Evolutionary conservation across 2,797 vertebrate species (phyloP), one percentile per base, ranked within the genome.

Genomic region (Acanthopagrus latus): DNA sequence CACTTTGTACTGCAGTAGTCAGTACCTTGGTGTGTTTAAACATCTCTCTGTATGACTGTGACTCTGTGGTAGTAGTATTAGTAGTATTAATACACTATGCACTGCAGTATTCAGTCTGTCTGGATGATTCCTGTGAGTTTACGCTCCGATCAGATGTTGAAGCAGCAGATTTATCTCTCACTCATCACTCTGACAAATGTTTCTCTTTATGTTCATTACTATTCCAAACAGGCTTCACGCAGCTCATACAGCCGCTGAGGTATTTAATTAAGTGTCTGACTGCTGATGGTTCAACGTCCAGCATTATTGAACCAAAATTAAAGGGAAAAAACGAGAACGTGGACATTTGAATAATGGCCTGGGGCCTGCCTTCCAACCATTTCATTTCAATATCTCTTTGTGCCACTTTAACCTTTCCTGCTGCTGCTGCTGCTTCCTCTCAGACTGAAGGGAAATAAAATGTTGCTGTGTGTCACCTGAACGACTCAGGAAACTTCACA

Each of bases 241-340:
- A 65, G 90, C 77, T 70, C 29, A 2, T 59, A 76, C 92, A 87
- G 86, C 88, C 72, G 76, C 89, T 82, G 90, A 92, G 89, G 71
- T 92, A 71, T 93, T 94, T 95, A 92, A 95, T 95, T 93, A 95
- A 95, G 89, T 79, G 91, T 92, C 89, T 90, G 91, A 87, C 91
- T 86, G 86, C 89, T 92, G 93, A 94, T 76, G 92, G 85, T 84
- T 90, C 80, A 88, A 84, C 90, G 92, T 93, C 89, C 89, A 73
- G 88, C 90, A 84, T 93, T 93, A 93, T 93, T 93, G 89, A 92
- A 92, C 79, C 91, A 74, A 92, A 95, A 94, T 94, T 85, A 80
- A 81, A 84, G 81, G 44, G 23, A 59, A 52, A 44, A 88, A 71
- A 88, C 88, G 92, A 91, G 88, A 89, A 83, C 63, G 77, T 56